A percentile compares a stretch with the other conserved stretches of the same genome.
Evolutionary conservation across 2,113 vertebrate genomes (phyloP).

Genomic region (Eidolon helvum): DNA sequence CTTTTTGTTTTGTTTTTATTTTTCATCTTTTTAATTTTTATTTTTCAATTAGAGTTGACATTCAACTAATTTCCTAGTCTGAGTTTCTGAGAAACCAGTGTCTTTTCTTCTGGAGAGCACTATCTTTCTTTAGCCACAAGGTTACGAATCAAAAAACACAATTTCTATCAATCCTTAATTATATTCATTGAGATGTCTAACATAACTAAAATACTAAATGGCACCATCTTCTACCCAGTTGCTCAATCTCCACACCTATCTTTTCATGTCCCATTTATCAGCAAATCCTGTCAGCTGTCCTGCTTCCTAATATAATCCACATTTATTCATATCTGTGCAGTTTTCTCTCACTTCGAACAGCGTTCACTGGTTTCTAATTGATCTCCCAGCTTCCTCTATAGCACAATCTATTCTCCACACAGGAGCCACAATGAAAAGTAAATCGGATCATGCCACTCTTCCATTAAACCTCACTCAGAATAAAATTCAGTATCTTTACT

Average conservation of each 20-base stretch:
- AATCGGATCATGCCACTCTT: background rate
- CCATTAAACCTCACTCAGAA: background rate
- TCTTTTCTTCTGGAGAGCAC: background rate
- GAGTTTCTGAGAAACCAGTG: conserved; percentile 28
- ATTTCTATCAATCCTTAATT: conserved; percentile 24
- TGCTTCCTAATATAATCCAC: background rate
- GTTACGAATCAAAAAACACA: conserved; percentile 44
- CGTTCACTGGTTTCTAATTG: background rate
- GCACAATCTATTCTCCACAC: background rate
- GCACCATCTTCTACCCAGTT: background rate
- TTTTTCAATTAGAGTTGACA: no score
- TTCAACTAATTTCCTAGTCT: background rate
- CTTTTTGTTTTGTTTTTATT: no score
- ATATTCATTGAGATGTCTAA: conserved; percentile 14
- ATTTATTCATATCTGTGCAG: background rate
- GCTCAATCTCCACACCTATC: background rate
- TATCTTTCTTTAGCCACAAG: background rate
- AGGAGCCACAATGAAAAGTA: background rate
- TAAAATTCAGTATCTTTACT: conserved; percentile 21
- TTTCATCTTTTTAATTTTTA: no score
- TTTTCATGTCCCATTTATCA: background rate
- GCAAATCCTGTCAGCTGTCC: background rate
- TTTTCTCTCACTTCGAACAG: background rate
- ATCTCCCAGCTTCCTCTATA: background rate
- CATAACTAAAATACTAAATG: background rate